A percentile compares a stretch with the other conserved stretches of the same genome.
Evolutionary conservation across 2,797 vertebrate species (phyloP).

Genomic region (Gymnoscopelus braueri): DNA sequence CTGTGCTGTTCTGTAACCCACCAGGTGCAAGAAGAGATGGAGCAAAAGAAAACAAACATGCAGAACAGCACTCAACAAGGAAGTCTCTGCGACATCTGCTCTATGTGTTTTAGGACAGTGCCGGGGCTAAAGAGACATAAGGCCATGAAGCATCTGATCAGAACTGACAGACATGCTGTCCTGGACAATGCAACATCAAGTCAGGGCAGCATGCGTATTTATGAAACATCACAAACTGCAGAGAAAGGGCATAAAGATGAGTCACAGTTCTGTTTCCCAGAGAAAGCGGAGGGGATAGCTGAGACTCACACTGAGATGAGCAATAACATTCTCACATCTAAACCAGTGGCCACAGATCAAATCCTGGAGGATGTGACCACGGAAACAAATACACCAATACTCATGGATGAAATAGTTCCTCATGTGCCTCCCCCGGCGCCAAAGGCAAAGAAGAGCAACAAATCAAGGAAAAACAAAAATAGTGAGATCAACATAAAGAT

Average conservation of each 20-base stretch:
- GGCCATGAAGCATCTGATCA: conserved; percentile 90
- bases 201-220: conserved; percentile 62
- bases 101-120: conserved; percentile 88
- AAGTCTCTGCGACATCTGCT: conserved; percentile 90
- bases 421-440: conserved; percentile 52
- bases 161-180: conserved; percentile 54
- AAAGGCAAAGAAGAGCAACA: conserved; percentile 78
- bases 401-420: conserved; percentile 42
- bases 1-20: conserved; percentile 45
- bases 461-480: conserved; percentile 79
- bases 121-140: conserved; percentile 94
- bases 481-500: conserved; percentile 47
- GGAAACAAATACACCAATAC: conserved; percentile 61
- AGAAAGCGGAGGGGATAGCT: conserved; percentile 61
- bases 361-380: conserved; percentile 62
- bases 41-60: conserved; percentile 61
- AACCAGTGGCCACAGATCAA: conserved; percentile 60
- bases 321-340: conserved; percentile 52
- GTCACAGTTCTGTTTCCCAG: conserved; percentile 62
- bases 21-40: conserved; percentile 62
- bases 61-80: conserved; percentile 66
- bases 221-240: conserved; percentile 63
- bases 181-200: conserved; percentile 53
- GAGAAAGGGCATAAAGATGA: conserved; percentile 75
- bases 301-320: conserved; percentile 54